These are phyloP conservation scores for Lasioglossum pauxillum DNA, from an alignment of 2,888 invertebrate genomes.

Conservation along the genomic window DNA sequence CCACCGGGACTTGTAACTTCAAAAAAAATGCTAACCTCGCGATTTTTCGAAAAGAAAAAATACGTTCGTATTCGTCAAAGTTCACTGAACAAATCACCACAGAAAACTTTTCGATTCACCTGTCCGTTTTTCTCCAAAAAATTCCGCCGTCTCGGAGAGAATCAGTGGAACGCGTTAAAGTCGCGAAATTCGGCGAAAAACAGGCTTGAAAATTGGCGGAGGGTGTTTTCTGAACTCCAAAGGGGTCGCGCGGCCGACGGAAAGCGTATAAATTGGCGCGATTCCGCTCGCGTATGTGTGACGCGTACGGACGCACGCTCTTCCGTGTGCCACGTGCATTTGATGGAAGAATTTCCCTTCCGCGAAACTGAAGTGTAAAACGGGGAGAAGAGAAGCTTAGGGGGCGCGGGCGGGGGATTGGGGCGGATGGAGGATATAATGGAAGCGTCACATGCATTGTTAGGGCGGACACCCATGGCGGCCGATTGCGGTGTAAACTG, in stretches of 20 bases:
- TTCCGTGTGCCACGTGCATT: background rate
- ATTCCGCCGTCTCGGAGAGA: background rate
- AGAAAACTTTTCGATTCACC: background rate
- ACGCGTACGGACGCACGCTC: background rate
- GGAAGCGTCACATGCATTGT: constrained; percentile 46
- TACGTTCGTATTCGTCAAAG: background rate
- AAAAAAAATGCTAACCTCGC: background rate
- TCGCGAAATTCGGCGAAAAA: background rate
- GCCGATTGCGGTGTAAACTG: constrained; percentile 53
- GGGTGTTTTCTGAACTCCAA: background rate
- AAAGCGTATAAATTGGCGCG: constrained; percentile 13
- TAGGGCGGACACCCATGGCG: constrained; percentile 27
- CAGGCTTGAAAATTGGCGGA: background rate
- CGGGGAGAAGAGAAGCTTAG: constrained; percentile 2
- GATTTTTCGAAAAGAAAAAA: background rate
- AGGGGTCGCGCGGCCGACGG: background rate
- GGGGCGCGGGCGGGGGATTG: background rate
- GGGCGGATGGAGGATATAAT: constrained; percentile 33
- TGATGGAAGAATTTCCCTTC: background rate
- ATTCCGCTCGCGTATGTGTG: background rate
- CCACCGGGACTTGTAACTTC: background rate
- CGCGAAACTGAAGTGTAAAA: constrained; percentile 26
- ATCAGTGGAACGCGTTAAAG: background rate
- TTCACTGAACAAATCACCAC: background rate
- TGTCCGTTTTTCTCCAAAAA: background rate